Conservation (phyloP, 2,888 invertebrate species). For the Zaprionus obscuricornis region DNA sequence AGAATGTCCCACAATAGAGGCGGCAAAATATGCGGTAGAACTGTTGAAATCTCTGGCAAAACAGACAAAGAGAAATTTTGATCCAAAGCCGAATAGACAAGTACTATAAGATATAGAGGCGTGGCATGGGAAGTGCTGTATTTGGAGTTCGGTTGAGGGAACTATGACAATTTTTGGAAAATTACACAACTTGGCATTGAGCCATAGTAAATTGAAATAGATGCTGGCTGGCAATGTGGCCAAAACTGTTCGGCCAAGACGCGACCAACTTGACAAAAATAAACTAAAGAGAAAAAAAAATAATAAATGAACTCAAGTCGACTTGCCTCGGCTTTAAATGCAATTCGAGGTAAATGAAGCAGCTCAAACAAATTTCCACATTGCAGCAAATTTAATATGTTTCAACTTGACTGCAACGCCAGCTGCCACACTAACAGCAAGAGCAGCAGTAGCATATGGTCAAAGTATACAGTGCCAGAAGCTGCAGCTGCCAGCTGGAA, state of each 20-base stretch:
- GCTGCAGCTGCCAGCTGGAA: conserved; percentile 25
- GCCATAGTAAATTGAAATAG: conserved; percentile 71
- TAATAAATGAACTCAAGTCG: conserved; percentile 16
- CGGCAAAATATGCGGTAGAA: conserved; percentile 43
- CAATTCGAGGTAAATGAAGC: conserved; percentile 63
- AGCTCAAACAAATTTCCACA: conserved; percentile 53
- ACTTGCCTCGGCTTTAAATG: conserved; percentile 61
- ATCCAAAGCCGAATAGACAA: conserved; percentile 45
- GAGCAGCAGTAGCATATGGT: conserved; percentile 50
- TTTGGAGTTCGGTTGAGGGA: conserved; percentile 4
- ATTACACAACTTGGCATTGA: conserved; percentile 61
- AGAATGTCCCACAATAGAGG: conserved; percentile 24
- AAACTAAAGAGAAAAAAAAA: not conserved
- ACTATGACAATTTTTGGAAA: no score
- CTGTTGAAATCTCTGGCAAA: conserved; percentile 57
- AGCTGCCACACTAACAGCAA: conserved; percentile 11
- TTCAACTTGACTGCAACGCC: conserved; percentile 56
- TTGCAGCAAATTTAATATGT: conserved; percentile 60
- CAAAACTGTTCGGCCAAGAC: conserved; percentile 31
- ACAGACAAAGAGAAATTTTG: conserved; percentile 64
- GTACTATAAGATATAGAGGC: conserved; percentile 1
- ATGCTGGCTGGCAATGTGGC: conserved; percentile 45
- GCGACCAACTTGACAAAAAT: no score
- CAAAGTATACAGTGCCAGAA: not conserved
- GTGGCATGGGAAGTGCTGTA: conserved; percentile 5